These are phyloP conservation scores for Apamea sordens DNA, from an alignment of 2,888 invertebrate genomes.

Conservation along the genomic window DNA sequence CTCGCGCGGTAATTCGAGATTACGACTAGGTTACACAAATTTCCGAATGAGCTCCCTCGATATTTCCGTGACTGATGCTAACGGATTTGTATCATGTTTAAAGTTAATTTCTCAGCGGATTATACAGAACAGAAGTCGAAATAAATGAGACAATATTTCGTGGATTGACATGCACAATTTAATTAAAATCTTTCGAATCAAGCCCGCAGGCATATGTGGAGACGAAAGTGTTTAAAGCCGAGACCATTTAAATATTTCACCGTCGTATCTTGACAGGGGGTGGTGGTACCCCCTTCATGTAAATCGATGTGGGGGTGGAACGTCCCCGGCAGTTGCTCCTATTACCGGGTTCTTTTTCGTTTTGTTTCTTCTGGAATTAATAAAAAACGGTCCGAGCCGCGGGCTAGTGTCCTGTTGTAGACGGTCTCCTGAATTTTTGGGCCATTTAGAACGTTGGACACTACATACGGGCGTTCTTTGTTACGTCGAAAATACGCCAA, in stretches of 20 bases:
- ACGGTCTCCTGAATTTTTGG: constrained; percentile 31
- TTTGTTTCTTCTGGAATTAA: constrained; percentile 80
- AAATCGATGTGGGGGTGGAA: constrained; percentile 78
- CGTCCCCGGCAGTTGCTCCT: constrained; percentile 73
- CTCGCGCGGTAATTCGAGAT: constrained; percentile 58
- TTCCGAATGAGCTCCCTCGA: constrained; percentile 57
- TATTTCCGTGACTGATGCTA: constrained; percentile 58
- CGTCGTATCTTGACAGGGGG: constrained; percentile 67
- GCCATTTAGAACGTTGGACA: neutral
- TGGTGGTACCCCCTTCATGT: constrained; percentile 69
- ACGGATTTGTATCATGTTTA: constrained; percentile 42
- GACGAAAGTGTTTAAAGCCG: constrained; percentile 71
- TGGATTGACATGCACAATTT: constrained; percentile 43
- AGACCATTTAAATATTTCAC: constrained; percentile 78
- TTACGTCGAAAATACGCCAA: neutral
- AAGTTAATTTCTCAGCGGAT: constrained; percentile 34
- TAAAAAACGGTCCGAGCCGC: constrained; percentile 74
- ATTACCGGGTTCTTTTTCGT: constrained; percentile 73
- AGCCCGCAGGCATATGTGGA: constrained; percentile 37
- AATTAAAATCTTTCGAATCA: constrained; percentile 60
- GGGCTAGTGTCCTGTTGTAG: constrained; percentile 45
- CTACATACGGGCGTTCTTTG: neutral
- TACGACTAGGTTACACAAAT: constrained; percentile 54
- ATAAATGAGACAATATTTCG: constrained; percentile 29
- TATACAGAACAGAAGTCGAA: constrained; percentile 20